These are phyloP conservation scores for Theristicus caerulescens DNA, from an alignment of 2,113 vertebrate species.

Conservation along the genomic window DNA sequence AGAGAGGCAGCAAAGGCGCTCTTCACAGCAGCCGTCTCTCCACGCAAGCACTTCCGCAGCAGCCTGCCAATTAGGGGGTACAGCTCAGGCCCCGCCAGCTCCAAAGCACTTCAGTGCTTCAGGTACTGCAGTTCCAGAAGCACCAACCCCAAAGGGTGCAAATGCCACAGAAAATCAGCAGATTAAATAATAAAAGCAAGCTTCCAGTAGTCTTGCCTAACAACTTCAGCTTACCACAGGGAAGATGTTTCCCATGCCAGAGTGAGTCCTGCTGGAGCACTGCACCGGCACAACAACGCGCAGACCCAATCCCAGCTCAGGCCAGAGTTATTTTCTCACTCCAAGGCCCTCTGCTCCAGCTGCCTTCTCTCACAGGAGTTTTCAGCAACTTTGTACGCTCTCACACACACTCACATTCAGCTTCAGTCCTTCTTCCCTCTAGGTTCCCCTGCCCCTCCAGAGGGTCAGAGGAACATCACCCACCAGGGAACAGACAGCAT, in stretches of 20 bases:
- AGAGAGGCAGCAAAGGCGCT: background rate
- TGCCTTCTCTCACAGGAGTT: background rate
- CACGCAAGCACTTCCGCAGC: background rate
- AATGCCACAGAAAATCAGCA: background rate
- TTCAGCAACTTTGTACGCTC: background rate
- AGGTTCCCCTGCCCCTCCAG: background rate
- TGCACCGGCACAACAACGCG: rapidly evolving
- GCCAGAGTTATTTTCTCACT: background rate
- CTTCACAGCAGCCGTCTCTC: background rate
- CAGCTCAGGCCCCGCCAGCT: background rate
- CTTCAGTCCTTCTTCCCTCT: background rate
- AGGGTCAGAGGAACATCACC: background rate
- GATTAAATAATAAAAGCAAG: background rate
- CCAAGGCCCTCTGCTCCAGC: background rate
- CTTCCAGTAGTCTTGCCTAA: background rate
- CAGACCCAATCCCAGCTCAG: background rate
- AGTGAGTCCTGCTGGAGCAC: background rate
- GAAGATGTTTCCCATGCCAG: background rate
- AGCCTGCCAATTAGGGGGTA: background rate
- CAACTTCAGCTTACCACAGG: background rate
- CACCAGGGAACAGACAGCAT: background rate
- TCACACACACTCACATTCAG: too few species aligned
- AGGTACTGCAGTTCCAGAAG: background rate
- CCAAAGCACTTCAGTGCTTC: background rate
- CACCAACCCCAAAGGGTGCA: background rate